Evolutionary conservation across 2,888 invertebrate genomes (phyloP).

Genomic region (Tenthredo livida): DNA sequence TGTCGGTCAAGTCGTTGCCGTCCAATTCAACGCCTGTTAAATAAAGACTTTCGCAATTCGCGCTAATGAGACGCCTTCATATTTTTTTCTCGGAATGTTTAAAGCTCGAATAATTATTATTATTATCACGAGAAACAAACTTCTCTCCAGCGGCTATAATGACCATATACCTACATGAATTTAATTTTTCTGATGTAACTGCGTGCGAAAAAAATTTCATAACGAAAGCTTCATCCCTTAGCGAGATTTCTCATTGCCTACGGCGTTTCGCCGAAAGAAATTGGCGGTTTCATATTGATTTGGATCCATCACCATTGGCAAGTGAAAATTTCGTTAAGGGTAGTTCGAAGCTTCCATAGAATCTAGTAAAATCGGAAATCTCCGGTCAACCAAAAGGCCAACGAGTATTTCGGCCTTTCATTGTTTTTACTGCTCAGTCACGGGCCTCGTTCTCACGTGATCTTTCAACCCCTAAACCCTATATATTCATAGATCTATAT

Average conservation of each 20-base stretch:
- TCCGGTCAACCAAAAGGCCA: not conserved
- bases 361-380: not conserved
- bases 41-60: not conserved
- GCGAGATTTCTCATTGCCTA: too few relatives aligned
- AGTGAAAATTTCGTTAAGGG: too few relatives aligned
- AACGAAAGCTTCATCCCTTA: too few relatives aligned
- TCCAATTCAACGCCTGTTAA: slow-evolving; percentile 32
- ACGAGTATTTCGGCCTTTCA: not conserved
- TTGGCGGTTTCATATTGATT: too few relatives aligned
- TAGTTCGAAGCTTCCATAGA: not conserved
- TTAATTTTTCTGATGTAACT: too few relatives aligned
- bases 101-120: not conserved
- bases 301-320: too few relatives aligned
- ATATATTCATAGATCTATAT: slow-evolving; percentile 10
- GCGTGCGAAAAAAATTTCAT: too few relatives aligned
- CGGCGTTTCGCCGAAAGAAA: too few relatives aligned
- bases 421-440: not conserved
- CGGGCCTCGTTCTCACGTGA: slow-evolving; percentile 24
- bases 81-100: not conserved
- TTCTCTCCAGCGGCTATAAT: not conserved
- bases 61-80: not conserved
- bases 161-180: not conserved
- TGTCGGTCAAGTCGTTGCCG: slow-evolving; percentile 41
- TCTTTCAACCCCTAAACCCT: not conserved
- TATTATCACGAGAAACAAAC: not conserved